Base-by-base conservation (phyloP, 1,140 invertebrate genomes). In the Drosophila hydei region DNA sequence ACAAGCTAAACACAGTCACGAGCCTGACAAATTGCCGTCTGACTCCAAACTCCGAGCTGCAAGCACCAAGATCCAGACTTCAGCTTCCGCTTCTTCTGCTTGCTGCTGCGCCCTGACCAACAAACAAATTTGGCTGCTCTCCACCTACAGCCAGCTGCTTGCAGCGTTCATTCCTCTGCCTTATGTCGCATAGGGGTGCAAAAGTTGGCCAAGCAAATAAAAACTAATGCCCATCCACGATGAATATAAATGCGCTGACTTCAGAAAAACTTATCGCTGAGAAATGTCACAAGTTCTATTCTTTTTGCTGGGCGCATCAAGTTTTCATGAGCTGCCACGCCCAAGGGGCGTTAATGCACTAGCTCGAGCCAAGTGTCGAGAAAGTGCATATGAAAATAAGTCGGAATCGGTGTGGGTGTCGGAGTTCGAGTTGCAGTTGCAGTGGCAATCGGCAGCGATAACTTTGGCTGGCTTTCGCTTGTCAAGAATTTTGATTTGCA, bases 21-120 rank as follows among this genome's bases (percentile, higher is more conserved):
- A 88, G 84, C 83, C 73, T 88, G 83, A 88, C 83, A 89, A 88
- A 88, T 88, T 88, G 76, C 85, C 78, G 65, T 62, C 72, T 74
- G 77, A 69, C 68, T 61, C 19, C 69, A 67, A 76, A 59, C 76
- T 43, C 11, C 51, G 63, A 19, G n/a, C 54, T 33, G 1, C 30
- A 11, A 9, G 6, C 25, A 5, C 25, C 25, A 27, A 6, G 30
- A 11, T 42, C 38, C 14, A n/a, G 1, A 11, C 16, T 43, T 38
- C 43, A 19, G 11, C 55, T 52, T 21, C 16, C 3, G 18, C 23
- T 16, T 14, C 8, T 33, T 33, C 56, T 25, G 36, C 5, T 4
- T 16, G 25, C 30, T 11, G 51, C 51, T 36, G 40, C 47, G 3
- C 21, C 61, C 67, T 83, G 79, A 79, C 79, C 79, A 84, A 67